Conservation (phyloP, 2,888 invertebrate genomes). For the Chorisops tibialis region DNA sequence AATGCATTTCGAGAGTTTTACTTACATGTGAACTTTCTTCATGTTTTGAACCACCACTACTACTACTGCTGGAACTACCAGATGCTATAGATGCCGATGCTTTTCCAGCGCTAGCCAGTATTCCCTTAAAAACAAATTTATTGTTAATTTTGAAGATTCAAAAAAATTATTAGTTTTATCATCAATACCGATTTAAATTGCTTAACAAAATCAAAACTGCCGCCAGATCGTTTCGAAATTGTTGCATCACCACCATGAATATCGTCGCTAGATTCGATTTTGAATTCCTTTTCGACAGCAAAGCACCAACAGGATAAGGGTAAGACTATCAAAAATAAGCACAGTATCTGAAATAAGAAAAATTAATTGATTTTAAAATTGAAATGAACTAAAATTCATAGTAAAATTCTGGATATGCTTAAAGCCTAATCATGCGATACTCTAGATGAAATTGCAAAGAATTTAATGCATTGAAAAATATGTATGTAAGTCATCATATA, state of each 20-base stretch:
- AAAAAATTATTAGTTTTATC: not conserved
- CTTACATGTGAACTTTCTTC: conserved; percentile 26
- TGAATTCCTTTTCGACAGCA: conserved; percentile 35
- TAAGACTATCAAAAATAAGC: conserved; percentile 27
- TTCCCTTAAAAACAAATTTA: conserved; percentile 35
- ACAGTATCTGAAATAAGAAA: conserved; percentile 6
- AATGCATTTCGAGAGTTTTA: not conserved
- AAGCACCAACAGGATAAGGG: conserved; percentile 42
- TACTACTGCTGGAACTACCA: conserved; percentile 47
- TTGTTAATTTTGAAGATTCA: not conserved
- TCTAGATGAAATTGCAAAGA: no score
- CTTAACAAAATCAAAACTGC: conserved; percentile 48
- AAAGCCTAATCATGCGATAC: no score
- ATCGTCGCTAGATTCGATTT: conserved; percentile 20
- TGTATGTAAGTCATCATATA: no score
- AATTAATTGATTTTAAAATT: not conserved
- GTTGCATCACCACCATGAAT: conserved; percentile 42
- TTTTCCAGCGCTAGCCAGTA: conserved; percentile 47
- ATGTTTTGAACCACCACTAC: conserved; percentile 27
- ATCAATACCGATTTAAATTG: conserved; percentile 45
- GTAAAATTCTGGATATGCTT: no score
- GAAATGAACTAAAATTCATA: no score
- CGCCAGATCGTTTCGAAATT: conserved; percentile 45
- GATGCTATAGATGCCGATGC: conserved; percentile 52
- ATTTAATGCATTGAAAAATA: no score